Conservation (phyloP, 2,113 vertebrate genomes). For the Garra rufa region DNA sequence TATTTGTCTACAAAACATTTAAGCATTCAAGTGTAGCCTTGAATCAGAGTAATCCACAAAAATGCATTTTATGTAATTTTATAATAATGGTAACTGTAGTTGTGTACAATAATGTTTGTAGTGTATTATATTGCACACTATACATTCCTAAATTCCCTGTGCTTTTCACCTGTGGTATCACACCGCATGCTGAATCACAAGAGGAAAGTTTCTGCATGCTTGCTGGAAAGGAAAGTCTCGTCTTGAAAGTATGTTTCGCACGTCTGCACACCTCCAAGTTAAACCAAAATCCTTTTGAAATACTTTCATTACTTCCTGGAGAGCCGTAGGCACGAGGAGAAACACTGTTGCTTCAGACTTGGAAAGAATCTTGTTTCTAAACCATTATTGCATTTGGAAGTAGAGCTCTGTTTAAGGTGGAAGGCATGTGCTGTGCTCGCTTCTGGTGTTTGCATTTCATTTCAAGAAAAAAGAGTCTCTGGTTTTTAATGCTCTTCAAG, state of each 20-base stretch:
- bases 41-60: not conserved
- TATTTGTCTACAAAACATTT: not conserved
- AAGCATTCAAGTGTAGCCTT: not conserved
- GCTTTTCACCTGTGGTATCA: not conserved
- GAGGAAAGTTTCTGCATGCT: too few species aligned
- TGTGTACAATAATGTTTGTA: not conserved
- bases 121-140: not conserved
- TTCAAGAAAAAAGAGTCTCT: not conserved
- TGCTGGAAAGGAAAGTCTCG: not conserved
- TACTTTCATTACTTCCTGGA: not conserved
- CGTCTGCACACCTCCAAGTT: slow-evolving; percentile 9
- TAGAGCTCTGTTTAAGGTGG: not conserved
- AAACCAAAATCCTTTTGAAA: slow-evolving; percentile 30
- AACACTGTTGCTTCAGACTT: not conserved
- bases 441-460: slow-evolving; percentile 23
- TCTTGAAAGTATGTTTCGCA: slow-evolving; percentile 22
- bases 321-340: not conserved
- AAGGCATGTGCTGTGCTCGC: not conserved
- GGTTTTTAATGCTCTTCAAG: not conserved
- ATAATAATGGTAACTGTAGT: not conserved
- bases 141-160: not conserved
- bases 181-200: not conserved
- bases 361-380: slow-evolving; percentile 16
- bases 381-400: slow-evolving; percentile 26
- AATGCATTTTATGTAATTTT: not conserved